Evolutionary conservation across 2,797 vertebrate genomes (phyloP).

Genomic region (Delichon dasypus): DNA sequence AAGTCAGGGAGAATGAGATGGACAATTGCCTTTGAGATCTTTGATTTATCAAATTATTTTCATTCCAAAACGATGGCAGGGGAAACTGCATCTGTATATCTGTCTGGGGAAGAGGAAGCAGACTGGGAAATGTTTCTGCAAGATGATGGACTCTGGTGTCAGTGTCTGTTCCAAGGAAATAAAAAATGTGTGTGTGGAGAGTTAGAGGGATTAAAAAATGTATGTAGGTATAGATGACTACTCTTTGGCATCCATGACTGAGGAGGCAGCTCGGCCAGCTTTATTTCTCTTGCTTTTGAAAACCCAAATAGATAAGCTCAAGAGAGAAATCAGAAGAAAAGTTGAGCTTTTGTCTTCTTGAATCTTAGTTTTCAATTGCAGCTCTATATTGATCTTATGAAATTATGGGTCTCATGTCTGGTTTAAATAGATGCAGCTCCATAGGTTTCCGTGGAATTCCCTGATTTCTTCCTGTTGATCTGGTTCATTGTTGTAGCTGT

Average conservation of each 20-base stretch:
- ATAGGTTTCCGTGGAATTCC: not conserved
- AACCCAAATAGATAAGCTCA: not conserved
- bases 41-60: slow-evolving; percentile 65
- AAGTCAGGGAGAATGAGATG: slow-evolving; percentile 1
- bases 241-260: not conserved
- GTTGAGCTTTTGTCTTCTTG: not conserved
- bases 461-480: not conserved
- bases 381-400: not conserved
- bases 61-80: slow-evolving; percentile 29
- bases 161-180: not conserved
- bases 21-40: not conserved
- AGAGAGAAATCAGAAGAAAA: not conserved
- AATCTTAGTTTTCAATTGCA: not conserved
- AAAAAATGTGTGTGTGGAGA: not conserved
- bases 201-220: not conserved
- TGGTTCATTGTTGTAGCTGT: not conserved
- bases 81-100: slow-evolving; percentile 28
- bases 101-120: slow-evolving; percentile 43
- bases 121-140: slow-evolving; percentile 46
- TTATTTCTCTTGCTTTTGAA: not conserved
- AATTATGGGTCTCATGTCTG: not conserved
- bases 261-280: not conserved
- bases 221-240: not conserved
- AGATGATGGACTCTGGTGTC: slow-evolving; percentile 16
- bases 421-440: not conserved